Evolutionary conservation across 1,140 invertebrate species (phyloP), one percentile per base, ranked within the genome.

Genomic region (Caenorhabditis brenneri): DNA sequence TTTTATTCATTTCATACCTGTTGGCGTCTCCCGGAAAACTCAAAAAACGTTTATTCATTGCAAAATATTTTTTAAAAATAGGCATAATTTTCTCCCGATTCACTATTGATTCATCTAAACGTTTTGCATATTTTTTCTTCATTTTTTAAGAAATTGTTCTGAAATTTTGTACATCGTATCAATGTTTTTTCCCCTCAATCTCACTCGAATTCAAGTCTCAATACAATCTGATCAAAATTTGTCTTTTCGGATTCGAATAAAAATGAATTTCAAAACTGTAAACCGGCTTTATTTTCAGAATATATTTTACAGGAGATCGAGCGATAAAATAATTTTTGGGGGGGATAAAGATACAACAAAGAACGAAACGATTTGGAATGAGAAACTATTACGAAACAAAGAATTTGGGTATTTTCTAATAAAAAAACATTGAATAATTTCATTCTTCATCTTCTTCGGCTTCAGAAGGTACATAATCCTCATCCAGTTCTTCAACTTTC

Each of bases 1-100:
- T 42, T 74, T 42, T 74, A 74, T 74, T 74, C 65, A 74, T 74
- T 74, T 74, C 65, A 74, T 74, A 74, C 65, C 65, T 42, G 65
- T 74, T 74, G 36, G 65, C 65, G 36, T 36, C 65, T 74, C 65
- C 65, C 65, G 65, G 65, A 74, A 74, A 74, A 74, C 36, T 22
- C 29, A 24, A 7, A 74, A 46, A 42, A 33, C 12, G n/a, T 24
- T 19, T 42, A 15, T 65, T 19, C 15, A 16, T 39, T 19, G 15
- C 10, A 65, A 65, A 33, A 19, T 2, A 4, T 19, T 65, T 24
- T n/a, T 33, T 46, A 46, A 74, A 42, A 42, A 74, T 74, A 74
- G 65, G 65, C 65, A 74, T 74, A 74, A 74, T 74, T 74, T 74
- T 42, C n/a, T 46, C 12, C 36, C 33, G 0, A 1, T 24, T 74